These are phyloP conservation scores for Eupithecia pulchellata DNA, from an alignment of 2,888 invertebrate species.

Conservation along the genomic window DNA sequence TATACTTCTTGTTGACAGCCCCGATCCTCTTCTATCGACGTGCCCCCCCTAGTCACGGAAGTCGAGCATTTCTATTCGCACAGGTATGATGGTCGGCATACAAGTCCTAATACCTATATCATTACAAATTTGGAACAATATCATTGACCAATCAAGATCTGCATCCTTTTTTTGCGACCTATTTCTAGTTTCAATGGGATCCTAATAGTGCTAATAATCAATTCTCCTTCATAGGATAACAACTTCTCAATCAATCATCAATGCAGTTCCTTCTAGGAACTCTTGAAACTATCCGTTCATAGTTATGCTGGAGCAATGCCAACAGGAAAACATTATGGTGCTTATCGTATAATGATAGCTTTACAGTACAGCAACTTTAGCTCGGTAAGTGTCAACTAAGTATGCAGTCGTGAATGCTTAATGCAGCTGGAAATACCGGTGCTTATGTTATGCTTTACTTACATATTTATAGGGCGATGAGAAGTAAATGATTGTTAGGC, in stretches of 20 bases:
- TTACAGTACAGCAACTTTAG: conserved; percentile 36
- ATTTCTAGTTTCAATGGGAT: not conserved
- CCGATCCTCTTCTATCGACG: too few species aligned
- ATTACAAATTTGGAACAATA: not conserved
- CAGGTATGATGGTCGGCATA: too few species aligned
- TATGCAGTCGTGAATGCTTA: conserved; percentile 34
- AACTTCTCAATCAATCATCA: conserved; percentile 29
- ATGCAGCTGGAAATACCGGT: conserved; percentile 34
- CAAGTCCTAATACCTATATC: too few species aligned
- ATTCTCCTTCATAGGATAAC: conserved; percentile 27
- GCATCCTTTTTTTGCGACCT: not conserved
- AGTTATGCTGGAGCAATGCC: conserved; percentile 47
- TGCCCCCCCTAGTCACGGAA: too few species aligned
- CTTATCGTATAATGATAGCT: conserved; percentile 40
- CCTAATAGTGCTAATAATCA: not conserved
- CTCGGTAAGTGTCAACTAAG: conserved; percentile 33
- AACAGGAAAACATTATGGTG: conserved; percentile 52
- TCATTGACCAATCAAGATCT: not conserved
- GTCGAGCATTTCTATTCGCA: too few species aligned
- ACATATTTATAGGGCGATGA: conserved; percentile 29
- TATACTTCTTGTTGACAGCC: too few species aligned
- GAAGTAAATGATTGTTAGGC: conserved; percentile 18
- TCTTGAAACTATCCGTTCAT: conserved; percentile 40
- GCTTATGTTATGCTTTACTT: conserved; percentile 27
- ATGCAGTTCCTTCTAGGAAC: conserved; percentile 46